Percentiles rank a stretch among this genome's conserved stretches.
phyloP scores from a whole-genome alignment of 1,140 invertebrate species.

The Neodiprion pinetum region DNA sequence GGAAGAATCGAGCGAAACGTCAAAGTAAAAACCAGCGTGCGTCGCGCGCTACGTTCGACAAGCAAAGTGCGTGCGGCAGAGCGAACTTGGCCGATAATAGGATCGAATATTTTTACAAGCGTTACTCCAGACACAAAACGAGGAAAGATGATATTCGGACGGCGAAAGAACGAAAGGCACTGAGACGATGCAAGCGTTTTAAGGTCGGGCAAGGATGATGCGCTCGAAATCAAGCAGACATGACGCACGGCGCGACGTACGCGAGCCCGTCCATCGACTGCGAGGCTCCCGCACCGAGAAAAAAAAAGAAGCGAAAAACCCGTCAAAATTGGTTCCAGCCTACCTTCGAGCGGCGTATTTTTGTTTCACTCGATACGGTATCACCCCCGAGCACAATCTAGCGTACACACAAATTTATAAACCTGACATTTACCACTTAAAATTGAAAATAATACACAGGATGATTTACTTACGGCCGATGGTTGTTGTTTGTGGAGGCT shows the following conservation, averaged over 20 bases:
- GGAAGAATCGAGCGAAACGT: conserved; percentile 27
- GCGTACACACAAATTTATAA: conserved; percentile 23
- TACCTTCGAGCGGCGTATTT: conserved; percentile 9
- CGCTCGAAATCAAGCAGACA: conserved; percentile 26
- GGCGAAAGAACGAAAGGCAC: neutral
- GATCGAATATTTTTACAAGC: neutral
- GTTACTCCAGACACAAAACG: neutral
- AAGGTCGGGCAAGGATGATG: conserved; percentile 32
- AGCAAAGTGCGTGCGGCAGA: too few species aligned
- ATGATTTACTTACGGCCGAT: conserved; percentile 59
- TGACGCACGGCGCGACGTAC: conserved; percentile 43
- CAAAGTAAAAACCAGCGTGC: conserved; percentile 21
- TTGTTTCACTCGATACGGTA: conserved; percentile 24
- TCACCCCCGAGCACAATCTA: conserved; percentile 22
- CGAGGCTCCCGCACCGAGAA: neutral
- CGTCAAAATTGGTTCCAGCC: conserved; percentile 22
- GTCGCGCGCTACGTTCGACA: conserved; percentile 14
- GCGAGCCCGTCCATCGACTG: conserved; percentile 23
- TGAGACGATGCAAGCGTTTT: neutral
- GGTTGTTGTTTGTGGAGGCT: conserved; percentile 61
- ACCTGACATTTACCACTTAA: conserved; percentile 27
- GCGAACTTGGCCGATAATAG: too few species aligned
- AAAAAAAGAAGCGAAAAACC: conserved; percentile 17
- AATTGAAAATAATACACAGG: conserved; percentile 37
- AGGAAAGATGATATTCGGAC: conserved; percentile 16